Percentiles rank a stretch among this genome's conserved stretches.
Conservation (phyloP, 2,113 vertebrate genomes). For the Percopsis transmontana region DNA sequence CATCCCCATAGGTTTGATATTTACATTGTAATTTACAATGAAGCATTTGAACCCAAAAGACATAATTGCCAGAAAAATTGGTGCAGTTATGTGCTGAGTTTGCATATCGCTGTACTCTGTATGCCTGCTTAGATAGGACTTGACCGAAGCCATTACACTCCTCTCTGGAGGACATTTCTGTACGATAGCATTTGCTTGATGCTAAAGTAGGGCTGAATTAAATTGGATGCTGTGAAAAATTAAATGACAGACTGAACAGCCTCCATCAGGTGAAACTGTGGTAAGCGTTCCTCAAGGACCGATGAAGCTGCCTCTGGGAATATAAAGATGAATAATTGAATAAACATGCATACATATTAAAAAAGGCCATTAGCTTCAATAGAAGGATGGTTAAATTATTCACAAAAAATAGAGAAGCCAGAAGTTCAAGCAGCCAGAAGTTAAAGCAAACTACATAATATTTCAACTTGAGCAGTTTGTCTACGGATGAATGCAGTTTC, state of each 20-base stretch:
- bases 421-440: background rate
- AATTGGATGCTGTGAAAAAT: conserved; percentile 44
- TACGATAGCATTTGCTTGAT: conserved; percentile 44
- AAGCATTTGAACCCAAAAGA: conserved; percentile 36
- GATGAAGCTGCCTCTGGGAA: conserved; percentile 37
- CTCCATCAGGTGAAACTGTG: conserved; percentile 34
- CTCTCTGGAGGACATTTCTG: conserved; percentile 53
- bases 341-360: conserved; percentile 51
- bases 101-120: conserved; percentile 40
- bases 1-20: background rate
- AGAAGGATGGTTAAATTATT: conserved; percentile 42
- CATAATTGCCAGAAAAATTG: conserved; percentile 43
- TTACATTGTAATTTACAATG: conserved; percentile 28
- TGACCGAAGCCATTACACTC: conserved; percentile 53
- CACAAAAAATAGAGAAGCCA: conserved; percentile 16
- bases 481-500: background rate
- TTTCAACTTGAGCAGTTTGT: background rate
- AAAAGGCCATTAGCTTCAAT: conserved; percentile 48
- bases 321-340: conserved; percentile 53
- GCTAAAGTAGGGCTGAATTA: conserved; percentile 57
- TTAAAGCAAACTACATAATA: background rate
- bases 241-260: conserved; percentile 45
- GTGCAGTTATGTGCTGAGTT: conserved; percentile 53
- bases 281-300: conserved; percentile 40
- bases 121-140: conserved; percentile 41